Evolutionary conservation across 2,797 vertebrate species (phyloP).

Genomic region (Aldrovandia affinis): DNA sequence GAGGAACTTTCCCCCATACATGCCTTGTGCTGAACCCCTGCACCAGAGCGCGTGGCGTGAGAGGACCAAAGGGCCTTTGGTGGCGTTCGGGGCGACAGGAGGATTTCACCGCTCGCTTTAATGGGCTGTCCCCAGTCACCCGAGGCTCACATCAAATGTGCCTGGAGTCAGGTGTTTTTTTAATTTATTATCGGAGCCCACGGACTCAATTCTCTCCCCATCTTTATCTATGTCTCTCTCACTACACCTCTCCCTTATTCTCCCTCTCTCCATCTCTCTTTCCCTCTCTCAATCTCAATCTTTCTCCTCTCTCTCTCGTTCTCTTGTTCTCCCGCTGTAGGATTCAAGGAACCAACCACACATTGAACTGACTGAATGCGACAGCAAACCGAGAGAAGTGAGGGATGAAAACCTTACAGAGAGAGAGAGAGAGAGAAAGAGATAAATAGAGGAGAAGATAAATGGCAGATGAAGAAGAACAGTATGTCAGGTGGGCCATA

Average conservation of each 20-base stretch:
- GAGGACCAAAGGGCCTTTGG: background rate
- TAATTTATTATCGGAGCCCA: background rate
- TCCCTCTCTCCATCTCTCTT: background rate
- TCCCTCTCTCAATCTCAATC: too few relatives aligned
- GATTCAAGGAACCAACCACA: background rate
- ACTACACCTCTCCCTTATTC: too few relatives aligned
- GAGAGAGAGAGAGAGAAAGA: background rate
- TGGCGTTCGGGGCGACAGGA: background rate
- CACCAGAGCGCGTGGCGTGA: background rate
- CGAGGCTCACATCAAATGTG: background rate
- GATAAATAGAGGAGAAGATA: slow-evolving; percentile 27
- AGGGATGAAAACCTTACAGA: slow-evolving; percentile 11
- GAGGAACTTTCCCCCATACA: background rate
- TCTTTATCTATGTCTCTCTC: background rate
- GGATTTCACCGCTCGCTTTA: background rate
- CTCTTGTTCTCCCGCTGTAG: background rate
- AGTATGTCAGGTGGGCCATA: background rate
- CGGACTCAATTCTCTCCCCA: background rate
- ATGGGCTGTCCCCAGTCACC: background rate
- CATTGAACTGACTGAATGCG: background rate
- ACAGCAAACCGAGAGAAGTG: background rate
- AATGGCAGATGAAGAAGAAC: slow-evolving; percentile 20
- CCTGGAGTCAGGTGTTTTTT: background rate
- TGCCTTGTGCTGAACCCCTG: background rate
- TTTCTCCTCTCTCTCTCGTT: background rate